A percentile compares a stretch with the other conserved stretches of the same genome.
Conservation (phyloP, 2,888 invertebrate genomes). For the Cyrtodaria siliqua region DNA sequence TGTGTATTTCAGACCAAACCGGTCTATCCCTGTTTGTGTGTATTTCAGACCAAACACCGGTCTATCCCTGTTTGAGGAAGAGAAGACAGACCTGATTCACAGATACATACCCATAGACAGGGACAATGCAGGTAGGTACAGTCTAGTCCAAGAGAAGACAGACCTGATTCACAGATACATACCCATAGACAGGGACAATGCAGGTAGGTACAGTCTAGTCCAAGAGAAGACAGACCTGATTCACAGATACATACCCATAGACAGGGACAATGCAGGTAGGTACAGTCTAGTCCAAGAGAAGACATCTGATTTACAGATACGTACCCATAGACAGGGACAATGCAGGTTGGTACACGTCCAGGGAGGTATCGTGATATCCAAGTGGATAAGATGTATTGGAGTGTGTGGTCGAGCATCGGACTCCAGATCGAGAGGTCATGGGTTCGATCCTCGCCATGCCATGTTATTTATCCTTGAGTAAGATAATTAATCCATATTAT, state of each 20-base stretch:
- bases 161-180: conserved; percentile 79
- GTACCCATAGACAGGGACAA: conserved; percentile 69
- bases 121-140: conserved; percentile 79
- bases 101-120: conserved; percentile 75
- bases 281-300: no score
- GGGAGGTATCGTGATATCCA: not conserved
- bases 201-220: no score
- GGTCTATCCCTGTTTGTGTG: no score
- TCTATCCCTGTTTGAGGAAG: conserved; percentile 82
- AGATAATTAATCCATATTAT: no score
- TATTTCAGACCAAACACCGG: conserved; percentile 84
- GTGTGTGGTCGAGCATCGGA: no score
- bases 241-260: conserved; percentile 76
- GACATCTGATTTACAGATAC: conserved; percentile 76
- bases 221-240: conserved; percentile 79
- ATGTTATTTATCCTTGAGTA: no score
- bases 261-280: conserved; percentile 78
- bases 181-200: conserved; percentile 72
- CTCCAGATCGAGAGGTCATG: no score
- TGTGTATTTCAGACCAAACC: no score
- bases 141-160: conserved; percentile 78
- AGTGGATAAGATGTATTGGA: no score
- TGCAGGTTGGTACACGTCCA: conserved; percentile 75
- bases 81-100: conserved; percentile 76
- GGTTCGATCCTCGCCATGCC: no score